These are phyloP conservation scores for Otus scops DNA, from an alignment of 2,797 vertebrate genomes.

Conservation along the genomic window DNA sequence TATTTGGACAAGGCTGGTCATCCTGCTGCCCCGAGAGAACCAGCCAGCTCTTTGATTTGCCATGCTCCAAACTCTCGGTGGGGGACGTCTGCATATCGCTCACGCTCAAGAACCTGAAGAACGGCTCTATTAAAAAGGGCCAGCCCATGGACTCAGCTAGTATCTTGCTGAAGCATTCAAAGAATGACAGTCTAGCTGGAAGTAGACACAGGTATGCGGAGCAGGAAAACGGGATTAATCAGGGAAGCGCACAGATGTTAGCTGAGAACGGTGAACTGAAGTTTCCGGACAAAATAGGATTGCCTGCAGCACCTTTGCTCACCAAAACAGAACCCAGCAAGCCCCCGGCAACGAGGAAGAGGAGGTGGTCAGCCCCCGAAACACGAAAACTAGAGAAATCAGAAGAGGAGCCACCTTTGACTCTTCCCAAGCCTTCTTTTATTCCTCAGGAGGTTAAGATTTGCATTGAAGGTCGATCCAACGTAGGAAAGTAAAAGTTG, in stretches of 20 bases:
- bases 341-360: conserved; percentile 84
- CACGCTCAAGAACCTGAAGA: conserved; percentile 96
- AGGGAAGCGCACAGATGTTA: conserved; percentile 78
- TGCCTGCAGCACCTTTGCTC: conserved; percentile 80
- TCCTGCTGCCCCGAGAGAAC: conserved; percentile 97
- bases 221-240: conserved; percentile 91
- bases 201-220: conserved; percentile 84
- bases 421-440: conserved; percentile 95
- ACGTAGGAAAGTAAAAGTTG: conserved; percentile 91
- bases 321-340: conserved; percentile 81
- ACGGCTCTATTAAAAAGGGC: conserved; percentile 93
- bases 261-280: conserved; percentile 91
- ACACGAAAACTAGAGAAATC: conserved; percentile 92
- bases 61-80: conserved; percentile 95
- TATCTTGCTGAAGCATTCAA: conserved; percentile 86
- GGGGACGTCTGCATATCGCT: conserved; percentile 99
- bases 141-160: conserved; percentile 84
- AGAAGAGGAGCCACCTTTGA: conserved; percentile 93
- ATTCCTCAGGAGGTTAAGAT: conserved; percentile 98
- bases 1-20: conserved; percentile 99
- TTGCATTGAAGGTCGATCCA: conserved; percentile 98
- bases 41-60: conserved; percentile 94
- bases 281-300: conserved; percentile 81
- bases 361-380: conserved; percentile 98
- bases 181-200: conserved; percentile 78